Evolutionary conservation across 2,888 invertebrate species (phyloP).

Genomic region (Rutpela maculata): DNA sequence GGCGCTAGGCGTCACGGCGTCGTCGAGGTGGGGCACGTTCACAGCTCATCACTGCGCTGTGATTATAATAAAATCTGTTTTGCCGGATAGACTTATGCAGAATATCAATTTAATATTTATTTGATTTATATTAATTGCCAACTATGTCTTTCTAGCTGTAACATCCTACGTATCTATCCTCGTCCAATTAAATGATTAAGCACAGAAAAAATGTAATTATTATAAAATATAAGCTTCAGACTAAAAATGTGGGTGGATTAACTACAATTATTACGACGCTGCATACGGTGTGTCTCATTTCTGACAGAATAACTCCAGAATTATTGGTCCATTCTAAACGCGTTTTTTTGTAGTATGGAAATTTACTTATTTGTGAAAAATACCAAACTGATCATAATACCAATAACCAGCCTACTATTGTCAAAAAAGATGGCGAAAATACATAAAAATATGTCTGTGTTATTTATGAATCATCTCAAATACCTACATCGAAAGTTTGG

Average conservation of each 20-base stretch:
- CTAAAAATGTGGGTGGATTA: neutral
- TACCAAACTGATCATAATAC: too few species aligned
- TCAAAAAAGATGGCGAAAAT: too few species aligned
- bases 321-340: too few species aligned
- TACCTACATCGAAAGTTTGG: too few species aligned
- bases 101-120: constrained; percentile 21
- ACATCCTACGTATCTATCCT: neutral
- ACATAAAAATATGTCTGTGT: too few species aligned
- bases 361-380: too few species aligned
- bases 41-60: constrained; percentile 40
- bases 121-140: constrained; percentile 10
- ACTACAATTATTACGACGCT: neutral
- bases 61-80: constrained; percentile 37
- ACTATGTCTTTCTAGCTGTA: neutral
- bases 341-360: too few species aligned
- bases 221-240: neutral
- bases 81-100: neutral
- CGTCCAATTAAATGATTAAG: neutral
- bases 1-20: constrained; percentile 53
- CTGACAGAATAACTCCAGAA: too few species aligned
- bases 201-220: neutral
- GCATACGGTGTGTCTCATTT: neutral
- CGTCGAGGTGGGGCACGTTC: constrained; percentile 51
- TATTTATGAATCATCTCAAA: too few species aligned
- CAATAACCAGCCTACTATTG: too few species aligned